phyloP scores from a whole-genome alignment of 1,140 invertebrate species.

The Heliconius hewitsoni region DNA sequence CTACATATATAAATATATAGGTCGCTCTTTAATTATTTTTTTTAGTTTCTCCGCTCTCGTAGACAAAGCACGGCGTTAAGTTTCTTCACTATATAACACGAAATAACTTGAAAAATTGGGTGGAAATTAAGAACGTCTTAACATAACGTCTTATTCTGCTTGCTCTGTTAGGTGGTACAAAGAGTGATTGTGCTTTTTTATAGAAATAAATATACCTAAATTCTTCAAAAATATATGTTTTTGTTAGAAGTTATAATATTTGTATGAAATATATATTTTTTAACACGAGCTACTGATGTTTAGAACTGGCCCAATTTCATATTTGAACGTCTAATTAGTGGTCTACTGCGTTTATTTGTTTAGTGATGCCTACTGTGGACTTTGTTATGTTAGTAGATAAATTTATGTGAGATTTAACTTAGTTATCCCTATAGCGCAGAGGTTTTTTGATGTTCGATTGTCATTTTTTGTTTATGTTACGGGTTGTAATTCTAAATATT shows the following conservation, averaged over 20 bases:
- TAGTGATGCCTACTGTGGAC: constrained; percentile 9
- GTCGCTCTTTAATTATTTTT: no score
- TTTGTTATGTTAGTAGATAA: background rate
- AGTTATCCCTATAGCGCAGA: background rate
- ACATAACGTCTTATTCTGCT: background rate
- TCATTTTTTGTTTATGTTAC: background rate
- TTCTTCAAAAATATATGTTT: background rate
- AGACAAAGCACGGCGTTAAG: no score
- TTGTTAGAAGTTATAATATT: background rate
- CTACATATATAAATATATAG: no score
- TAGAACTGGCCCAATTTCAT: constrained; percentile 46
- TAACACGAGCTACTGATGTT: constrained; percentile 60
- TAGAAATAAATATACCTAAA: background rate
- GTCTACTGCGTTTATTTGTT: constrained; percentile 5
- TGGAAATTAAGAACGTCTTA: background rate
- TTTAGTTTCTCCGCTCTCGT: no score
- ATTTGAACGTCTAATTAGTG: constrained; percentile 51
- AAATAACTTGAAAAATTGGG: no score
- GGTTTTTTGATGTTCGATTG: background rate
- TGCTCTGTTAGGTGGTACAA: no score
- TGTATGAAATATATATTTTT: constrained; percentile 12
- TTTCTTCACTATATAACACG: no score
- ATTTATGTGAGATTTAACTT: background rate
- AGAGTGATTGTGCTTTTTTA: no score
- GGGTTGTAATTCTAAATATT: background rate